These are phyloP conservation scores for Troglohyphantes excavatus DNA, from an alignment of 2,888 invertebrate species.

Conservation along the genomic window DNA sequence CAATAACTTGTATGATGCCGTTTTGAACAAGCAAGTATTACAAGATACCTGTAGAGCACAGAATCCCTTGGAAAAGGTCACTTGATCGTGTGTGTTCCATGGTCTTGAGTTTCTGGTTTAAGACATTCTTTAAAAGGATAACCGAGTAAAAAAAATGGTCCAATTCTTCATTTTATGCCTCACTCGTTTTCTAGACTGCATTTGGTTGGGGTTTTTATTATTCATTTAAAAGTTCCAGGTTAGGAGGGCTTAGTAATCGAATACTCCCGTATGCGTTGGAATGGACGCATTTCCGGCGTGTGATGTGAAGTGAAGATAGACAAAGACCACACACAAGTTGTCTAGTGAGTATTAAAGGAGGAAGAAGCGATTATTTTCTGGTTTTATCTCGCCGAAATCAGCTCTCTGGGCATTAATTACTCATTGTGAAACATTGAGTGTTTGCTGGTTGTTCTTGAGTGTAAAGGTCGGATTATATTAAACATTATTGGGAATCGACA, in stretches of 20 bases:
- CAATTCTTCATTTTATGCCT: conserved; percentile 60
- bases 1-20: background rate
- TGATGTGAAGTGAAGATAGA: background rate
- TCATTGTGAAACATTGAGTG: background rate
- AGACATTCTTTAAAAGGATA: conserved; percentile 6
- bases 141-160: background rate
- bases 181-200: conserved; percentile 46
- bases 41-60: background rate
- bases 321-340: conserved; percentile 6
- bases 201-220: background rate
- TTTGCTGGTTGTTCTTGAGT: background rate
- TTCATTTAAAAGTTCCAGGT: conserved; percentile 36
- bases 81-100: background rate
- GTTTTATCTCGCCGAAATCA: background rate
- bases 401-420: background rate
- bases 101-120: background rate
- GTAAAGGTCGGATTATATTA: background rate
- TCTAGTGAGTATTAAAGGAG: background rate
- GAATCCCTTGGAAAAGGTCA: background rate
- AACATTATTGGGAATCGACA: too few species aligned
- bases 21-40: conserved; percentile 3
- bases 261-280: conserved; percentile 1
- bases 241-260: conserved; percentile 20
- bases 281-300: conserved; percentile 21
- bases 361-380: background rate